These are phyloP conservation scores for Trididemnum miniatum DNA, from an alignment of 23 tunicate species.

Conservation along the genomic window DNA sequence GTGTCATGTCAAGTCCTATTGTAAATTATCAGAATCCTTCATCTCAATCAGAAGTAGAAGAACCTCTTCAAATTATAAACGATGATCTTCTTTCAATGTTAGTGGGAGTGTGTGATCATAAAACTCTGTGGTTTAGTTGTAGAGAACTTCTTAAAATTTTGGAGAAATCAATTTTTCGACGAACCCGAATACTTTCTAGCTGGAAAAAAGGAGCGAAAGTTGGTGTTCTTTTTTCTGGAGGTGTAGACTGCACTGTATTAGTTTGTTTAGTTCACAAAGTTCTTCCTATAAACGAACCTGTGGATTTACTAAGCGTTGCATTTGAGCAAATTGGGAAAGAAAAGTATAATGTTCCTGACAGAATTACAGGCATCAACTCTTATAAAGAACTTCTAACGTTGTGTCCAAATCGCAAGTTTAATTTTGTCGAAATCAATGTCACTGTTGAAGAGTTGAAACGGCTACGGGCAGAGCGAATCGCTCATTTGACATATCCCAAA, in stretches of 20 bases:
- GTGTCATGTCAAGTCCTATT: not conserved
- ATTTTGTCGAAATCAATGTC: conserved; percentile 74
- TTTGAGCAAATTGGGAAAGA: conserved; percentile 30
- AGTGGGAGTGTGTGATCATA: not conserved
- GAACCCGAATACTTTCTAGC: conserved; percentile 15
- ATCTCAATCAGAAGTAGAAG: not conserved
- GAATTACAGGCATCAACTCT: conserved; percentile 58
- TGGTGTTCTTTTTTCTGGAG: conserved; percentile 91
- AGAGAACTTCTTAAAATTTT: conserved; percentile 26
- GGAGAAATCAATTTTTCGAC: conserved; percentile 42
- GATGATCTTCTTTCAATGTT: not conserved
- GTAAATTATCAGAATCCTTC: not conserved
- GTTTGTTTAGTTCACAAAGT: conserved; percentile 63
- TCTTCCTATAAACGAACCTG: conserved; percentile 44
- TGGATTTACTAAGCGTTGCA: conserved; percentile 83
- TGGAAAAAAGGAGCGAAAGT: conserved; percentile 27
- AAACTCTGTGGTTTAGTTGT: conserved; percentile 33
- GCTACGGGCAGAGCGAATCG: conserved; percentile 39
- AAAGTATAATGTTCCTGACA: conserved; percentile 70
- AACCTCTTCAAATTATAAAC: no score
- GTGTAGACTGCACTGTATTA: conserved; percentile 82
- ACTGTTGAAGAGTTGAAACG: conserved; percentile 49
- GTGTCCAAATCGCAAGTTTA: conserved; percentile 72
- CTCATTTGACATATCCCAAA: conserved; percentile 68
- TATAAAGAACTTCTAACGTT: conserved; percentile 42